Evolutionary conservation across 2,113 vertebrate species (phyloP).

Genomic region (Gnathonemus longibarbis): DNA sequence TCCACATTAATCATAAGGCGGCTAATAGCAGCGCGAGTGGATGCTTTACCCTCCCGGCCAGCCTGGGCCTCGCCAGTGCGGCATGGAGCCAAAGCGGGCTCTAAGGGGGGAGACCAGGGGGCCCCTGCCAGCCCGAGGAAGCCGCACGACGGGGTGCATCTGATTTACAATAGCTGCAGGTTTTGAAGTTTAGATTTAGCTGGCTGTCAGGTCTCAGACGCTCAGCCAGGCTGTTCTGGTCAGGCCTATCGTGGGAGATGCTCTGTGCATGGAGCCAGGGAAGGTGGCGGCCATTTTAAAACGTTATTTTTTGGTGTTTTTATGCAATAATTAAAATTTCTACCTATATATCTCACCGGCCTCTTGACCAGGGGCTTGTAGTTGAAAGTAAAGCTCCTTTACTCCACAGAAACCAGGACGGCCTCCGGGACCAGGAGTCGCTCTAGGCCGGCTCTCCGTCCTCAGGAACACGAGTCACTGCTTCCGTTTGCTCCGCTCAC

Average conservation of each 20-base stretch:
- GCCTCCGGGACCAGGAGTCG: neutral
- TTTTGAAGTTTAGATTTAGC: constrained; percentile 43
- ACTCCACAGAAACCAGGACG: constrained; percentile 32
- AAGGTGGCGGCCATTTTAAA: neutral
- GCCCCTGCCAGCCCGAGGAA: constrained; percentile 15
- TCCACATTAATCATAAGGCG: neutral
- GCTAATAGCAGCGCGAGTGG: neutral
- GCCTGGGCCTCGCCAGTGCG: neutral
- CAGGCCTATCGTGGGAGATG: constrained; percentile 36
- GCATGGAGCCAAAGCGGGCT: neutral
- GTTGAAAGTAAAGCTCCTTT: constrained; percentile 29
- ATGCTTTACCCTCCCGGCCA: neutral
- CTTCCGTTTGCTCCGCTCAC: neutral
- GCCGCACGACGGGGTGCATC: constrained; percentile 22
- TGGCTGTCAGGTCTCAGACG: constrained; percentile 37
- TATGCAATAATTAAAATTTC: constrained; percentile 39
- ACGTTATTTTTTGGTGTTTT: neutral
- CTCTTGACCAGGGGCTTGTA: constrained; percentile 35
- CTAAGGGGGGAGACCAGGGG: constrained; percentile 3
- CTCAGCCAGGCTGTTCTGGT: constrained; percentile 34
- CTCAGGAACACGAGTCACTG: neutral
- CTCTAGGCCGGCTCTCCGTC: neutral
- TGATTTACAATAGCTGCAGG: constrained; percentile 32
- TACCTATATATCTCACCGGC: constrained; percentile 47
- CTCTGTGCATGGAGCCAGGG: constrained; percentile 8